Percentiles rank a stretch among this genome's conserved stretches.
These are phyloP conservation scores for Cepaea hortensis DNA, from an alignment of 2,888 invertebrate species.

Conservation along the genomic window DNA sequence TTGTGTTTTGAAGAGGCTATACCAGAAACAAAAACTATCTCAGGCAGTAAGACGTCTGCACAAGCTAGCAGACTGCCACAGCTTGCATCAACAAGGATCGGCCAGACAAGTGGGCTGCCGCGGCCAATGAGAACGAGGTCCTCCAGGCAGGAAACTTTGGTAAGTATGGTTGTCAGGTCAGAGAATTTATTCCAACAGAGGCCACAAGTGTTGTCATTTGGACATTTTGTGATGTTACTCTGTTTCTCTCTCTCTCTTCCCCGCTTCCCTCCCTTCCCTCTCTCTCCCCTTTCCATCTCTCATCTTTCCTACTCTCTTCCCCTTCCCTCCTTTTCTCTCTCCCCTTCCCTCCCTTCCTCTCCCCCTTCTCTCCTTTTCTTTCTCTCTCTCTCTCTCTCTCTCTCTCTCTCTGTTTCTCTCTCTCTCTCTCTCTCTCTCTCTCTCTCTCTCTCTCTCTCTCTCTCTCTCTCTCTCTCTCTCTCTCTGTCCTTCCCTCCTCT, in stretches of 20 bases:
- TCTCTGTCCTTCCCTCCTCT: too few relatives aligned
- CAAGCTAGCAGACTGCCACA: neutral
- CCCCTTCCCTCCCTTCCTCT: too few relatives aligned
- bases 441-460: conserved; percentile 5
- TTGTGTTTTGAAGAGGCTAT: neutral
- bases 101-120: neutral
- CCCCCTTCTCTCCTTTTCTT: too few relatives aligned
- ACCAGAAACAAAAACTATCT: neutral
- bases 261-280: neutral
- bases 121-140: conserved; percentile 4
- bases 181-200: too few relatives aligned
- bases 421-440: neutral
- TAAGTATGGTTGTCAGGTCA: neutral
- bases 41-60: neutral
- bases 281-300: too few relatives aligned
- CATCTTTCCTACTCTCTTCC: too few relatives aligned
- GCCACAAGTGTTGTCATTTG: too few relatives aligned
- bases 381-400: too few relatives aligned
- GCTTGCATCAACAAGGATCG: neutral
- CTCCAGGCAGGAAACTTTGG: conserved; percentile 1
- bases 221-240: too few relatives aligned
- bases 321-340: too few relatives aligned
- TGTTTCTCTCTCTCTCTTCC: neutral
- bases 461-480: neutral
- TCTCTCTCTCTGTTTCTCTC: neutral